These are phyloP conservation scores for Sarcophaga rosellei DNA, from an alignment of 2,888 invertebrate genomes.

Conservation along the genomic window DNA sequence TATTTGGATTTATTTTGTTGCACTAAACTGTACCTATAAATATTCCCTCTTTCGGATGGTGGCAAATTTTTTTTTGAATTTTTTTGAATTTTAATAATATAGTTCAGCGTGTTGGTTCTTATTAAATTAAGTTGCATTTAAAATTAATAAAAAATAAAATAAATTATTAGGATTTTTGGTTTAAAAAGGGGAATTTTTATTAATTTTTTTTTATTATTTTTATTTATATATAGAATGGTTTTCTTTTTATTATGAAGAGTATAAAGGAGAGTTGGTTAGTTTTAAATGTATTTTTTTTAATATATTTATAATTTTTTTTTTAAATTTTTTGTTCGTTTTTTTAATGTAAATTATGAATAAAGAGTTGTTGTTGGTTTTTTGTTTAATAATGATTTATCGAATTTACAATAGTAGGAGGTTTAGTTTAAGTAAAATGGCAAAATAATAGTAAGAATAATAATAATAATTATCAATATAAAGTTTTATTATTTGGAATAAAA, in stretches of 20 bases:
- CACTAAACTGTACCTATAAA: constrained; percentile 1
- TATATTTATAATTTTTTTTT: neutral
- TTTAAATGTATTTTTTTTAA: constrained; percentile 11
- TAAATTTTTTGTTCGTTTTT: constrained; percentile 10
- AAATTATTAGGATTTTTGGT: constrained; percentile 30
- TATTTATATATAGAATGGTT: constrained; percentile 17
- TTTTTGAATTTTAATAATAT: neutral
- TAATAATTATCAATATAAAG: neutral
- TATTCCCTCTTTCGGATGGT: constrained; percentile 32
- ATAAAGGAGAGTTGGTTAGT: constrained; percentile 51
- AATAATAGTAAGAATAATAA: neutral
- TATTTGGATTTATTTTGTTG: neutral
- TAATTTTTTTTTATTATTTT: constrained; percentile 37
- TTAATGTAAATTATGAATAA: constrained; percentile 52
- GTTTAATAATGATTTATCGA: constrained; percentile 37
- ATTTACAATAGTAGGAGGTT: constrained; percentile 42
- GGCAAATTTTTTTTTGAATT: neutral
- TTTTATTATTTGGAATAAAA: constrained; percentile 55
- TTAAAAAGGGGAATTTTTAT: constrained; percentile 38
- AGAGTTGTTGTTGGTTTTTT: neutral
- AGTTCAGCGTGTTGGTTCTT: constrained; percentile 38
- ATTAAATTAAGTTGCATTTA: constrained; percentile 38
- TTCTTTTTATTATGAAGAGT: constrained; percentile 45
- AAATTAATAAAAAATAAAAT: neutral
- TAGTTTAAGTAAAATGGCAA: neutral